These are phyloP conservation scores for Apis cerana DNA, from an alignment of 1,140 invertebrate species.

Conservation along the genomic window DNA sequence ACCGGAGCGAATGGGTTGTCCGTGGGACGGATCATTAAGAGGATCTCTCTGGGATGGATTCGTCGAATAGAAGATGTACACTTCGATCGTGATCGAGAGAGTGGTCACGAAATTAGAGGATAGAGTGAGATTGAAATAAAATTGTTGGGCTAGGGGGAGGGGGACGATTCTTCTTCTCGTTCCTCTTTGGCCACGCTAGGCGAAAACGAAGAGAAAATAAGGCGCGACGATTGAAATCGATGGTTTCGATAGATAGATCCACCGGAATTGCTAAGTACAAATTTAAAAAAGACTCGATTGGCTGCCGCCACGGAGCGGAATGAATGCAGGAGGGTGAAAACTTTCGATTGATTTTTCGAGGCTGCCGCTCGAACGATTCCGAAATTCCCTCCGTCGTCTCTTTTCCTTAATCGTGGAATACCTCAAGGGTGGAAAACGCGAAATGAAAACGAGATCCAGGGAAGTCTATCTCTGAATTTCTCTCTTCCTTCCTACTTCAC, in stretches of 20 bases:
- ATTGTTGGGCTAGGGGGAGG: neutral
- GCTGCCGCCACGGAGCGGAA: neutral
- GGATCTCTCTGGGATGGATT: neutral
- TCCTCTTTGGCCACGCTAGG: too few relatives aligned
- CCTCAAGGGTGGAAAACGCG: neutral
- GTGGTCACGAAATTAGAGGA: too few relatives aligned
- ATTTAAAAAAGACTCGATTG: slow-evolving; percentile 36
- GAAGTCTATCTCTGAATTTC: neutral
- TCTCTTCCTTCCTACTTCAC: neutral
- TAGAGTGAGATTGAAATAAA: neutral
- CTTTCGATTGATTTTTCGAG: slow-evolving; percentile 58
- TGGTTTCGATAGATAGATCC: slow-evolving; percentile 23
- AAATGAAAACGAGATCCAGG: slow-evolving; percentile 29
- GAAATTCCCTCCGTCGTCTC: neutral
- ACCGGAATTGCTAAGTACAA: slow-evolving; percentile 39
- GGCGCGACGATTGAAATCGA: slow-evolving; percentile 25
- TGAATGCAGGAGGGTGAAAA: slow-evolving; percentile 26
- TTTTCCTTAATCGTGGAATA: neutral
- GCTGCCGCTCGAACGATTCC: slow-evolving; percentile 23
- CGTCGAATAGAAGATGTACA: neutral
- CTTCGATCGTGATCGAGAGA: neutral
- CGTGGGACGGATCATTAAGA: slow-evolving; percentile 14
- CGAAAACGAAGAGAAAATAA: neutral
- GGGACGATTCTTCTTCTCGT: neutral
- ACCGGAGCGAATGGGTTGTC: neutral